Base-by-base conservation (phyloP, 2,113 vertebrate genomes). In the Pelecanoides urinatrix region DNA sequence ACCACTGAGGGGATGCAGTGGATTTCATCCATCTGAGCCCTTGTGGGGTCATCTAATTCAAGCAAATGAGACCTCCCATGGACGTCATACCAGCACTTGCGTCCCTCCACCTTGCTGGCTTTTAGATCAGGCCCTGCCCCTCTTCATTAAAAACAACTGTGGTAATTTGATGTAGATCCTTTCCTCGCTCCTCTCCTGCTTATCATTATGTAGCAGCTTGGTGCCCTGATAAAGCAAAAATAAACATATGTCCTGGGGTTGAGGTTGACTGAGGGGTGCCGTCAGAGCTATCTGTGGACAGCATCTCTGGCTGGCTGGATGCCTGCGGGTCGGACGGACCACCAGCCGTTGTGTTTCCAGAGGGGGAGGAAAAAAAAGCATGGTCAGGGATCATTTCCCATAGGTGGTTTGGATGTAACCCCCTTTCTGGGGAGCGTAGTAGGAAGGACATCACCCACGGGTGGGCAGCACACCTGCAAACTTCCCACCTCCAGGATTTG, bases 181-280 rank as follows among this genome's bases (percentile, higher is more conserved):
- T 90, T 53, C 34, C 79, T 82, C 3, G 2, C 38, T 75, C 12
- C 26, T 7, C 34, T 95, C 38, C 10, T 91, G 26, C 44, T 66
- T 50, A 42, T 50, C 55, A 53, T 17, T 10, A 8, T 70, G 42
- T 42, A 80, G 63, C 65, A 73, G 50, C n/a, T 42, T 83, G 50
- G 25, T 77, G 52, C 25, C 27, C 17, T 40, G 32, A 19, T 74
- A 52, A 63, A 88, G 58, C 29, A 45, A 74, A 45, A 59, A 58
- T 38, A 58, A 85, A 58, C 0, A 1, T 45, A 5, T 1, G 2
- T 40, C 42, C 16, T 58, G 7, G 18, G 14, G 30, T 10, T 59
- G 53, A 79, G 58, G 7, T 34, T 5, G 9, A 44, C 45, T 76
- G 40, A 76, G 16, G 52, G 32, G 16, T 45, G 53, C 71, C 86